Base-by-base conservation (phyloP, 1,140 invertebrate species). In the Calosoma granatense region DNA sequence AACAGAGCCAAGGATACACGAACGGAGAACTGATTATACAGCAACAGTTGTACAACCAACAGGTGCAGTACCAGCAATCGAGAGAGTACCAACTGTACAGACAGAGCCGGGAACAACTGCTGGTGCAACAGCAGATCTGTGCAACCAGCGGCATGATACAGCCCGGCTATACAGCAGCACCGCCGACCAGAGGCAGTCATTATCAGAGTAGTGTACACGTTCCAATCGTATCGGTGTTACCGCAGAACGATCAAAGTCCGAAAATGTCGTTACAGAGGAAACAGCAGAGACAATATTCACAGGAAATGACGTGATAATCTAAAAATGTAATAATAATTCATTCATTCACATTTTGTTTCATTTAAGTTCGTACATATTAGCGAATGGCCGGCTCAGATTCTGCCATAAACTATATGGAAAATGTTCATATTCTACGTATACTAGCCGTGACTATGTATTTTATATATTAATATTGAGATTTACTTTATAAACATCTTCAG, bases 21-120 rank as follows among this genome's bases (percentile, higher is more conserved):
- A 68, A 69, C 39, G 67, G 67, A 2, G 67, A 68, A 19, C 55
- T 54, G 20, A 54, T 69, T 15, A 54, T 65, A 1, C 66, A 67
- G 53, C 64, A 66, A 56, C 64, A 69, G 51, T 55, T 62, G 4
- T 63, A 65, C 23, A 61, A 59, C 17, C 65, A 67, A 52, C 66
- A 65, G 22, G 17, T 62, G 43, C 62, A 65, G 51, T 64, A 60
- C 41, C 59, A 63, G 21, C 61, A 63, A 54, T 55, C 61, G 14
- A 58, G 58, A 17, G 66, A 69, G 51, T 67, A 64, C 51, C 66
- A 67, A 53, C 67, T 68, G 56, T 68, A 66, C 56, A 63, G 65
- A 55, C 61, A 63, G 51, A 58, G 59, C 9, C 65, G 62, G 57
- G 67, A 67, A 55, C 66, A 68, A 61, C 58, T 66, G 41, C 53